phyloP scores from a whole-genome alignment of 2,113 vertebrate species.

The Chaetops frenatus region DNA sequence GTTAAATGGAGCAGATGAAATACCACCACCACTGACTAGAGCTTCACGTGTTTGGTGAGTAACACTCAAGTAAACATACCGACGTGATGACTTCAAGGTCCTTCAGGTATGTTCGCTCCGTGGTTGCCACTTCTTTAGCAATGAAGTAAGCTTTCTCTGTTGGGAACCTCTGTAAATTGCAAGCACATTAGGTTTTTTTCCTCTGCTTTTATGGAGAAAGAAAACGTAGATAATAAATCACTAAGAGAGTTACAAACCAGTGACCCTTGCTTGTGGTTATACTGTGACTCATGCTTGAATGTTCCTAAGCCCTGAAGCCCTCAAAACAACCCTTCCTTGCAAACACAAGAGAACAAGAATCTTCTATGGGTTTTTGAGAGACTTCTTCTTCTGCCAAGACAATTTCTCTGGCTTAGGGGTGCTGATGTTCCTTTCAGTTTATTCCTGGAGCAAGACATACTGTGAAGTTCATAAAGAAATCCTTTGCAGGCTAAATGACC shows the following conservation, averaged over 20 bases:
- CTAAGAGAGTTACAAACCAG: neutral
- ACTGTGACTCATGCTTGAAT: neutral
- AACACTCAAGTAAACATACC: constrained; percentile 68
- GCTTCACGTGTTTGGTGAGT: neutral
- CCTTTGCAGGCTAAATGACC: neutral
- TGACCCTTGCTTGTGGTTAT: neutral
- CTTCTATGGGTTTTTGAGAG: neutral
- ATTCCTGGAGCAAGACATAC: neutral
- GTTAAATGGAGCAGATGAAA: neutral
- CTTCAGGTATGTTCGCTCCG: constrained; percentile 91
- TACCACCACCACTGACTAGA: neutral
- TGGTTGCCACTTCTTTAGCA: constrained; percentile 90
- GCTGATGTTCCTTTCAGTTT: neutral
- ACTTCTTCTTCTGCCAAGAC: neutral
- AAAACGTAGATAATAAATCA: neutral
- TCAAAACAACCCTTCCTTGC: neutral
- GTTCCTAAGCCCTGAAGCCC: neutral
- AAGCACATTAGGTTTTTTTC: constrained; percentile 35
- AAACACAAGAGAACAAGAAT: neutral
- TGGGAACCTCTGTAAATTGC: constrained; percentile 82
- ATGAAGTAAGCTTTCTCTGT: constrained; percentile 93
- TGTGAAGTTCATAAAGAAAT: neutral
- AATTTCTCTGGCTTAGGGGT: neutral
- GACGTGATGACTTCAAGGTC: constrained; percentile 94
- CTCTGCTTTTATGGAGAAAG: neutral